Conservation (phyloP, 2,113 vertebrate genomes). For the Myotis lucifugus region DNA sequence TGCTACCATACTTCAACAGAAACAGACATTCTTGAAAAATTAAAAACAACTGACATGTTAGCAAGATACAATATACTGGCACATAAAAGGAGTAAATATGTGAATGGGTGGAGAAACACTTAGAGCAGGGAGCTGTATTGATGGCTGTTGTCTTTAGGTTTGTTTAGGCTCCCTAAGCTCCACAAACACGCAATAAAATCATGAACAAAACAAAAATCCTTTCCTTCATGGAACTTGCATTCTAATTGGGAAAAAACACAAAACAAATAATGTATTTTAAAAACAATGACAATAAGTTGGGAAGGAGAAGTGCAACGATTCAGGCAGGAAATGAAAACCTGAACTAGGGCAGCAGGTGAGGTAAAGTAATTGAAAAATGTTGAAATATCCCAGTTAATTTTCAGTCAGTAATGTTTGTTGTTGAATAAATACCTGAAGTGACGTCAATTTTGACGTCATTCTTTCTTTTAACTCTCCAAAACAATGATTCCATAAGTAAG, state of each 20-base stretch:
- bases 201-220: background rate
- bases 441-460: background rate
- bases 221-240: background rate
- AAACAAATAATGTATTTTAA: background rate
- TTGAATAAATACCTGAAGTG: conserved; percentile 39
- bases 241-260: background rate
- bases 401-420: background rate
- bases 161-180: background rate
- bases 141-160: background rate
- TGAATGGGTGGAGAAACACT: background rate
- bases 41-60: background rate
- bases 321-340: background rate
- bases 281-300: background rate
- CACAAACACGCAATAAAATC: background rate
- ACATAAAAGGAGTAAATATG: background rate
- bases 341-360: background rate
- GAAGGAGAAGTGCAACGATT: background rate
- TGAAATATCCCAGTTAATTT: background rate
- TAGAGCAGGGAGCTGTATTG: background rate
- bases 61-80: background rate
- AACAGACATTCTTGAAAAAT: background rate
- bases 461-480: conserved; percentile 11
- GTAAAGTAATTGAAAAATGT: conserved; percentile 14
- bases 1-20: no score
- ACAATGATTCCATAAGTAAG: background rate